Evolutionary conservation across 2,888 invertebrate species (phyloP).

Genomic region (Taenaris catops): DNA sequence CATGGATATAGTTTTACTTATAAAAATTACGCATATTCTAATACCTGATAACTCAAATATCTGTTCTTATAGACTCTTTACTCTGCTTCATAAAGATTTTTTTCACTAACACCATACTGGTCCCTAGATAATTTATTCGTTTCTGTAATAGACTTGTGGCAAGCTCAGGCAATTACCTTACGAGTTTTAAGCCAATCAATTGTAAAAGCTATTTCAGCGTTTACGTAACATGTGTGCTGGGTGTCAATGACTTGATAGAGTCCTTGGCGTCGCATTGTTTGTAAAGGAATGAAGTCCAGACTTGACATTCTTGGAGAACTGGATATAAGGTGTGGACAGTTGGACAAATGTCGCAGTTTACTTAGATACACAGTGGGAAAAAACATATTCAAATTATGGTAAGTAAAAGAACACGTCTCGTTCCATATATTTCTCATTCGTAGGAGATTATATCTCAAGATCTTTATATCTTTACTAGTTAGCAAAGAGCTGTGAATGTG

Average conservation of each 20-base stretch:
- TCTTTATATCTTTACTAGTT: no score
- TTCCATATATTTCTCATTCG: no score
- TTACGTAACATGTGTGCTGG: slow-evolving; percentile 35
- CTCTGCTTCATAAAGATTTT: not conserved
- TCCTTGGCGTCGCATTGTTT: slow-evolving; percentile 54
- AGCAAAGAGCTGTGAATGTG: no score
- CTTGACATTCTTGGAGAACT: slow-evolving; percentile 65
- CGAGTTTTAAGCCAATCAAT: slow-evolving; percentile 17
- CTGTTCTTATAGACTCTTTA: not conserved
- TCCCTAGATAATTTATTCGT: slow-evolving; percentile 9
- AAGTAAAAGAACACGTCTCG: no score
- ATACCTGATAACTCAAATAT: no score
- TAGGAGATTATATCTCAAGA: no score
- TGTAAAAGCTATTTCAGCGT: slow-evolving; percentile 16
- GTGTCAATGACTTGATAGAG: slow-evolving; percentile 51
- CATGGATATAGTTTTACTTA: no score
- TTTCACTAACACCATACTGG: slow-evolving; percentile 1
- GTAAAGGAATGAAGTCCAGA: slow-evolving; percentile 71
- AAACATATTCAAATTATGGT: slow-evolving; percentile 56
- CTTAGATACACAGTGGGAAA: slow-evolving; percentile 44
- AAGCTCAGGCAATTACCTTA: slow-evolving; percentile 12
- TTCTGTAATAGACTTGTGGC: slow-evolving; percentile 9
- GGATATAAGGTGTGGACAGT: slow-evolving; percentile 68
- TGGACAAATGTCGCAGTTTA: slow-evolving; percentile 51
- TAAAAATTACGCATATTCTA: no score